A percentile compares a stretch with the other conserved stretches of the same genome.
Evolutionary conservation across 2,888 invertebrate genomes (phyloP).

Genomic region (Odontocolon sp.): DNA sequence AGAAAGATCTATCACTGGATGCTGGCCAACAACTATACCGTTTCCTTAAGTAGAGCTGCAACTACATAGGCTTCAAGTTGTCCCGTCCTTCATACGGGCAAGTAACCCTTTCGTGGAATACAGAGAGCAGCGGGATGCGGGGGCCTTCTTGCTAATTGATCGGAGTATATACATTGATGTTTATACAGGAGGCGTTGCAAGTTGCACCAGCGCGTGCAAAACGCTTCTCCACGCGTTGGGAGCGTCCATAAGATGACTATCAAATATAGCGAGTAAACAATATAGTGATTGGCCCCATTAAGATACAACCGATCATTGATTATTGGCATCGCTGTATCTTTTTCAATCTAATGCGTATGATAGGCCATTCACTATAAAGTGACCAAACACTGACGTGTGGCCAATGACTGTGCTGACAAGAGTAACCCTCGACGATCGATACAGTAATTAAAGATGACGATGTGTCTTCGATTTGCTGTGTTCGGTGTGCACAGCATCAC

Average conservation of each 20-base stretch:
- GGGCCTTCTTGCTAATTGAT: conserved; percentile 62
- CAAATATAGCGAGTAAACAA: no score
- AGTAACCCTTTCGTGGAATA: conserved; percentile 54
- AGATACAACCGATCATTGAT: no score
- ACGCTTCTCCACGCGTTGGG: conserved; percentile 39
- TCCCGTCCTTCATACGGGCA: conserved; percentile 46
- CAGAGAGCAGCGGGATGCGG: conserved; percentile 51
- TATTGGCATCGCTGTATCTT: no score
- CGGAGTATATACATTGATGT: conserved; percentile 47
- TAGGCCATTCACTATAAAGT: no score
- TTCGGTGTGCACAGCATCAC: conserved; percentile 29
- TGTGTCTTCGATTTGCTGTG: conserved; percentile 48
- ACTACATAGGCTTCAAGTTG: conserved; percentile 16
- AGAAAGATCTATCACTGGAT: no score
- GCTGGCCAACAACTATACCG: no score
- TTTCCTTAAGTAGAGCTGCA: conserved; percentile 7
- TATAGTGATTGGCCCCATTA: no score
- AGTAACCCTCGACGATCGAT: conserved; percentile 51
- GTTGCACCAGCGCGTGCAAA: conserved; percentile 45
- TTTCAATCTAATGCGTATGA: no score
- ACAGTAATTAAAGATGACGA: conserved; percentile 63
- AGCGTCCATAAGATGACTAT: no score
- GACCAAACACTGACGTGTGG: no score
- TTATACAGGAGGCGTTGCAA: conserved; percentile 29
- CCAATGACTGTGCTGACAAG: no score